Evolutionary conservation across 2,888 invertebrate species (phyloP).

Genomic region (Leptarthrus brevirostris): DNA sequence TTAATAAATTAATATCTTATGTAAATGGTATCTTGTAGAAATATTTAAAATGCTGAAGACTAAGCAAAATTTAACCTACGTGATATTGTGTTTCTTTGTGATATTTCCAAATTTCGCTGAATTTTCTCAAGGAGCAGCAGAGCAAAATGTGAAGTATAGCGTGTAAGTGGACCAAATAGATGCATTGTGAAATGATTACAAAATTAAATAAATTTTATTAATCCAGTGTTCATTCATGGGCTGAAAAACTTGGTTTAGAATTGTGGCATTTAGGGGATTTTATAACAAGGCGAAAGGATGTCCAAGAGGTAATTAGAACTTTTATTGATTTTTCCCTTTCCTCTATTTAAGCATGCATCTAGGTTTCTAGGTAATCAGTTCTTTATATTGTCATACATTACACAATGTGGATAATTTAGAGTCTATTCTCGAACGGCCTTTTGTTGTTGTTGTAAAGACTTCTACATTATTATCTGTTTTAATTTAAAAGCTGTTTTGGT

Average conservation of each 20-base stretch:
- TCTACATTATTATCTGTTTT: too few species aligned
- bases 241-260: conserved; percentile 83
- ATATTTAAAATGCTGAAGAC: background rate
- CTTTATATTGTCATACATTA: too few species aligned
- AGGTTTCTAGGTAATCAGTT: conserved; percentile 17
- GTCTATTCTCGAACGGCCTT: too few species aligned
- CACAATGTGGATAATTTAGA: too few species aligned
- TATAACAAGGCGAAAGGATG: conserved; percentile 81
- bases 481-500: too few species aligned
- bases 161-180: conserved; percentile 62
- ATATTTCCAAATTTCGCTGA: conserved; percentile 62
- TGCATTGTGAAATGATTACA: too few species aligned
- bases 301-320: conserved; percentile 75
- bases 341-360: background rate
- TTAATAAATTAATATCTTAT: background rate
- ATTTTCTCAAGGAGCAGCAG: conserved; percentile 58
- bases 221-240: conserved; percentile 83
- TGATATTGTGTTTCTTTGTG: conserved; percentile 58
- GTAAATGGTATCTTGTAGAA: too few species aligned
- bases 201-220: conserved; percentile 32
- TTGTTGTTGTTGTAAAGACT: too few species aligned
- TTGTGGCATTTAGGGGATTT: conserved; percentile 83
- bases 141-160: conserved; percentile 66
- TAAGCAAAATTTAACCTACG: conserved; percentile 10
- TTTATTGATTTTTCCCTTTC: conserved; percentile 38